These are phyloP conservation scores for Mycetomoellerius zeteki DNA, from an alignment of 1,140 invertebrate genomes.

Conservation along the genomic window DNA sequence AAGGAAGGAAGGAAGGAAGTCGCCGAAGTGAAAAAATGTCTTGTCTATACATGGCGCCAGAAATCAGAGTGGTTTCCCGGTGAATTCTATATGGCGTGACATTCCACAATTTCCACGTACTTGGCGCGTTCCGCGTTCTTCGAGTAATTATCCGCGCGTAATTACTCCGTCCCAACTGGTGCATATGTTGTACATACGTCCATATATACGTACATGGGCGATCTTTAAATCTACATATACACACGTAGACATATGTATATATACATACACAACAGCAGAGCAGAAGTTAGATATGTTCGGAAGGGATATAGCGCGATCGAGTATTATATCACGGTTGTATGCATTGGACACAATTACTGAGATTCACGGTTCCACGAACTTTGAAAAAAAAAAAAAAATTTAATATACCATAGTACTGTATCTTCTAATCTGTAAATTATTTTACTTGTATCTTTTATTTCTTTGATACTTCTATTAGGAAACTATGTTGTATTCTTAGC, in stretches of 20 bases:
- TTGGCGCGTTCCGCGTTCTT: slow-evolving; percentile 59
- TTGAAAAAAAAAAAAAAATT: background rate
- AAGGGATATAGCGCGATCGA: background rate
- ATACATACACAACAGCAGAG: background rate
- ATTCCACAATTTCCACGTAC: slow-evolving; percentile 67
- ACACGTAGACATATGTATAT: too few relatives aligned
- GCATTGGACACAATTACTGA: background rate
- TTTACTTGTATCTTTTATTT: background rate
- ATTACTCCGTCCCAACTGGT: slow-evolving; percentile 43
- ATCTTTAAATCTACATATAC: background rate
- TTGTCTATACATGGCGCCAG: slow-evolving; percentile 11
- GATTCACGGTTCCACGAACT: too few relatives aligned
- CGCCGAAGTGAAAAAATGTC: slow-evolving; percentile 26
- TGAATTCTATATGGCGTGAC: slow-evolving; percentile 42
- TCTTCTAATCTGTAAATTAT: too few relatives aligned
- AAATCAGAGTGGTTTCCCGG: slow-evolving; percentile 37
- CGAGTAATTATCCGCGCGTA: slow-evolving; percentile 65
- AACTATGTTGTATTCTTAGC: background rate
- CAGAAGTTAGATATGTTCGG: background rate
- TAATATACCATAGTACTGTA: too few relatives aligned
- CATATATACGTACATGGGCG: background rate
- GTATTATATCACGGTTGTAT: background rate
- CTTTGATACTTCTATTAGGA: background rate
- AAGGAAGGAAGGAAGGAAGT: background rate
- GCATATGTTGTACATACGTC: background rate